Base-by-base conservation (phyloP, 2,113 vertebrate genomes). In the Cardinalis cardinalis region DNA sequence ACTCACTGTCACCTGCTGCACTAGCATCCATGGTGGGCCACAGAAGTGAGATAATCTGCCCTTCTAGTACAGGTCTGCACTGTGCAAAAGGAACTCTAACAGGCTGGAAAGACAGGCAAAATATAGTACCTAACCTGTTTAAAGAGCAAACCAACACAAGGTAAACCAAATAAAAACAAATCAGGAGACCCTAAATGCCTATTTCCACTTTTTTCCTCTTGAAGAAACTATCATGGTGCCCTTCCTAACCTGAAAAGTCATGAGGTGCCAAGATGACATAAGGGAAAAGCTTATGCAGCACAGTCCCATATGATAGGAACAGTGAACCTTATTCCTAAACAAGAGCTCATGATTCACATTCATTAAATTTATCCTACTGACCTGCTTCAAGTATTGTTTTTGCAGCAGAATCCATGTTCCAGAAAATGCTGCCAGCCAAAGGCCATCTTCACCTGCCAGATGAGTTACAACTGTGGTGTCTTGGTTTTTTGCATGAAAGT, bases 291-390 rank as follows among this genome's bases (percentile, higher is more conserved):
- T 65, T 74, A 41, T 8, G 24, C 24, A 53, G 16, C 25, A n/a
- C 9, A 52, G 52, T 44, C 32, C 44, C 20, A 64, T 0, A 0
- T 7, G 3, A 79, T 1, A n/a, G 34, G 14, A 84, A 43, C n/a
- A 64, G 40, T 2, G 14, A 72, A 83, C 5, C 3, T 40, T 55
- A 29, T 4, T 28, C 25, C 34, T 48, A 15, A 26, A 51, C 63
- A 82, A 32, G 7, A 21, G 1, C 7, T 84, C 17, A 49, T 60
- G 51, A 48, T 0, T 3, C 5, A 68, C 2, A 40, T 60, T 71
- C 18, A 32, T 34, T 18, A 41, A 51, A 56, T 52, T 38, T 36
- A 74, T 43, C 31, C 40, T 70, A 77, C 18, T 53, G 49, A 51
- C 32, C 12, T 69, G 32, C 24, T 43, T 88, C 20, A 87, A 51